phyloP scores from a whole-genome alignment of 2,888 invertebrate species.

The Ashinkailepas kermadecensis region DNA sequence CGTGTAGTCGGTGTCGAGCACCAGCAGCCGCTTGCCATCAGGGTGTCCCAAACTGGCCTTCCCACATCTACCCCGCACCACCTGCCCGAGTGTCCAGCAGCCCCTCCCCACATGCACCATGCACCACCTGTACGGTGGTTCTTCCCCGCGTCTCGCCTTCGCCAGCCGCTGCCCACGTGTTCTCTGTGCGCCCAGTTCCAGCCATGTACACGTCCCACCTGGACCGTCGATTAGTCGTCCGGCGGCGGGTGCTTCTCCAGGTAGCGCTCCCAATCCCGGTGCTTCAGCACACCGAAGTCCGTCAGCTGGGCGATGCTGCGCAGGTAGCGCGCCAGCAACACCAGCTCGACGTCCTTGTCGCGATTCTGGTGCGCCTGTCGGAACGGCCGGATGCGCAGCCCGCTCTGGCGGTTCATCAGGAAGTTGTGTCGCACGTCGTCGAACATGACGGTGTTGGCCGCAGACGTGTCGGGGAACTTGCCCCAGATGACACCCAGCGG shows the following conservation, averaged over 20 bases:
- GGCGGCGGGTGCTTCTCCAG: slow-evolving; percentile 23
- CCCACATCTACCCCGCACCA: too few species aligned
- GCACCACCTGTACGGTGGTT: too few species aligned
- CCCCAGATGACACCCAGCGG: slow-evolving; percentile 97
- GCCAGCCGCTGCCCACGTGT: too few species aligned
- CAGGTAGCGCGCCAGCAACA: slow-evolving; percentile 69
- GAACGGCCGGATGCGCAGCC: slow-evolving; percentile 82
- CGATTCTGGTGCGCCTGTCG: slow-evolving; percentile 83
- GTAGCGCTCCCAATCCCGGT: slow-evolving; percentile 74
- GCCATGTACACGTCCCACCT: too few species aligned
- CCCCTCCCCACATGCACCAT: too few species aligned
- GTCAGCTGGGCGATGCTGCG: slow-evolving; percentile 70
- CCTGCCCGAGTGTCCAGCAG: too few species aligned
- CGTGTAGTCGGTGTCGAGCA: slow-evolving; percentile 93
- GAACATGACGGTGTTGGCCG: slow-evolving; percentile 95
- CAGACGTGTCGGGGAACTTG: slow-evolving; percentile 66
- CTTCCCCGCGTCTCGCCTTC: too few species aligned
- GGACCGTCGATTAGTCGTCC: neutral
- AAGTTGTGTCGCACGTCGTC: slow-evolving; percentile 94
- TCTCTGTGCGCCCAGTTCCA: too few species aligned
- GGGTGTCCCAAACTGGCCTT: too few species aligned
- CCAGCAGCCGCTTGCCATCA: slow-evolving; percentile 77
- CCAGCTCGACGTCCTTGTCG: slow-evolving; percentile 69
- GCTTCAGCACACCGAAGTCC: slow-evolving; percentile 77
- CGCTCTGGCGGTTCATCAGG: slow-evolving; percentile 93